Evolutionary conservation across 2,888 invertebrate genomes (phyloP), one percentile per base, ranked within the genome.

Genomic region (Rhagophthalmus giganteus): DNA sequence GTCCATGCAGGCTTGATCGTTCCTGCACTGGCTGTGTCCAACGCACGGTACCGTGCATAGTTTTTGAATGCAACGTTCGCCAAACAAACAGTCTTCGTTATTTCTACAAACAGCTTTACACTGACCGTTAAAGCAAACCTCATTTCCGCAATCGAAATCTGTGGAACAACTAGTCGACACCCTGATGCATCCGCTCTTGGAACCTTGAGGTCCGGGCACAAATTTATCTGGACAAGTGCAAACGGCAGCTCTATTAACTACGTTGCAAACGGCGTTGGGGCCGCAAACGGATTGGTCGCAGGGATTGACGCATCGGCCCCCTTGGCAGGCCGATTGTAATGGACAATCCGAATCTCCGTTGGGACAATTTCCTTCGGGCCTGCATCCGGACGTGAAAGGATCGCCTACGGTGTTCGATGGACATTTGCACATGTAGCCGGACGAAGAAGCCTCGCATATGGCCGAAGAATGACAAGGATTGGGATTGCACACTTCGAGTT

Each of bases 381-480:
- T 79, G 66, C 93, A 94, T n/a, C 90, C 91, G 4, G 80, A 78
- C 26, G 78, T 79, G 50, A 82, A 80, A 0, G 91, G 86, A 72
- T 93, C 91, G 8, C 92, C 92, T 8, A 89, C 79, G 64, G 83
- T 82, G 47, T 87, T 86, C 2, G 81, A 70, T 5, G 90, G 89
- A 66, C 93, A 94, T 69, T 82, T 85, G 65, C 94, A 94, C n/a
- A 80, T 75, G 49, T 86, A 86, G 15, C 87, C 87, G 9, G 82
- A 79, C 3, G 81, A 74, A n/a, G 77, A 72, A 2, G 84, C 78
- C 68, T 90, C 84, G 69, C 94, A 94, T 39, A 88, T 76, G 1
- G 93, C 93, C 1, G 88, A 81, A 1, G 82, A 73, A 70, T 94
- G 94, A 64, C 94, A 94, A 6, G 90, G 87, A 68, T 86, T 88